Base-by-base conservation (phyloP, 2,888 invertebrate species). In the Drosophila suboccidentalis region DNA sequence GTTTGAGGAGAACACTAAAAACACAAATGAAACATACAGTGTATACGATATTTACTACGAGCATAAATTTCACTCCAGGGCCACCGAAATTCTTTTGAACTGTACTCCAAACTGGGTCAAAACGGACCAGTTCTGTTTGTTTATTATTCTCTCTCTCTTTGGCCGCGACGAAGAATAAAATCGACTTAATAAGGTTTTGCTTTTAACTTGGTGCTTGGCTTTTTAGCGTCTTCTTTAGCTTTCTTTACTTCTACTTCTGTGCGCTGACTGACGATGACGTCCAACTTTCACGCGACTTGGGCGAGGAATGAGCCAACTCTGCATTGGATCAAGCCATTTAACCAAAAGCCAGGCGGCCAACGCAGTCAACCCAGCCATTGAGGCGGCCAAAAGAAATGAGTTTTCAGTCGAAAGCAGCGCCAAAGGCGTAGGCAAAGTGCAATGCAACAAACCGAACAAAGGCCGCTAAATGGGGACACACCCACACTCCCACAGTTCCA, bases 231-330 rank as follows among this genome's bases (percentile, higher is more conserved):
- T 53, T 44, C 55, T 39, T 38, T 60, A 64, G 87, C 85, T 87
- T 85, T 82, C 75, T 84, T 87, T 75, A 15, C 39, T 38, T 38
- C 34, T 41, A 11, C 39, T 38, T 38, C 34, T 41, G 26, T 46
- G 71, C 64, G 72, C 69, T 68, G 81, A 83, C 70, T 76, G 68
- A 43, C 79, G 90, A 80, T 76, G 68, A 43, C 80, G 90, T 81
- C 82, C 90, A 90, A 92, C 92, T 92, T 92, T 92, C 92, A 90
- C 92, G 92, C 91, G 91, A 89, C 92, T 91, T 89, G 89, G 90
- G 89, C 89, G 91, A 90, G 90, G 89, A 92, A 92, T 92, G 92
- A 91, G 88, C 89, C 80, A 83, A 84, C 85, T 66, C 63, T 82
- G 78, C 86, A 77, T 76, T 80, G 80, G 81, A 71, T 83, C 80